Evolutionary conservation across 2,113 vertebrate genomes (phyloP), one percentile per base, ranked within the genome.

Genomic region (Hypomesus transpacificus): DNA sequence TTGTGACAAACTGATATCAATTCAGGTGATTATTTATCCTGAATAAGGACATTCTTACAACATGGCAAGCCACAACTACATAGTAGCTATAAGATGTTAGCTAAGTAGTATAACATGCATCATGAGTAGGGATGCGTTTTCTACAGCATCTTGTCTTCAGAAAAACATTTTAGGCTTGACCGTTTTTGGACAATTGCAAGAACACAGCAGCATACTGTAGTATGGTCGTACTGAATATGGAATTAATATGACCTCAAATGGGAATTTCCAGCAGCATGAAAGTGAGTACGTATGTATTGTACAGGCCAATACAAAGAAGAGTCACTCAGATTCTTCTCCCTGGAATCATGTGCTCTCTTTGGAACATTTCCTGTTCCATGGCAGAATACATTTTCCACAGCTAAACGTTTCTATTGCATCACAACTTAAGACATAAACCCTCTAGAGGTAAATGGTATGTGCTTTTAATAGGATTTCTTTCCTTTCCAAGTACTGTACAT

Each of bases 121-220:
- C 5, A 34, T 34, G 31, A 6, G 31, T 7, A 34, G 7, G 31
- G 31, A 34, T 34, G 31, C 31, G 4, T 34, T 34, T 7, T 34
- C 31, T 34, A 34, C 31, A 34, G 31, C 31, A 34, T 34, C 31
- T 26, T 26, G 24, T 26, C 24, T 34, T 34, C 31, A 34, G 31
- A 34, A 34, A 34, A 34, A 34, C 31, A 7, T 7, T 34, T 34
- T 5, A 66, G 22, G 3, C 3, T 20, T 60, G 18, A 9, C 73
- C 73, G 74, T 77, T 70, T 79, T 75, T 82, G 78, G 78, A 68
- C 62, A 57, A 62, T 39, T 7, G 65, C 31, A 20, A 34, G 57
- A 67, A 22, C 22, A 50, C 46, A 70, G 21, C 57, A n/a, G 52
- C 56, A 68, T 64, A 50, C 56, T 66, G 11, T 28, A 64, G 34